These are phyloP conservation scores for Bugula neritina DNA, from an alignment of 2,888 invertebrate genomes.

Conservation along the genomic window DNA sequence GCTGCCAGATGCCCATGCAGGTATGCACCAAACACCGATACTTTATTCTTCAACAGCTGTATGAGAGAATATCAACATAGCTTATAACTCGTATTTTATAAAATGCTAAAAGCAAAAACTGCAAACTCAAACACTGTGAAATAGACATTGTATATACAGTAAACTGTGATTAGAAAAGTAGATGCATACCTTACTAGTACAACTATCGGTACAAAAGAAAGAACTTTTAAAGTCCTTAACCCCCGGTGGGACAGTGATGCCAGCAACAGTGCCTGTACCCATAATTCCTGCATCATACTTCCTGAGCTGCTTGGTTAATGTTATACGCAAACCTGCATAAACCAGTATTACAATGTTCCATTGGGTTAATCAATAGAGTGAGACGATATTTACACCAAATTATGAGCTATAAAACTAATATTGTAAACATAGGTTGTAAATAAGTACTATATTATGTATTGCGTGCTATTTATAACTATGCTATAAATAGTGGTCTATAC, in stretches of 20 bases:
- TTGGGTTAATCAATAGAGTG: neutral
- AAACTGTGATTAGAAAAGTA: too few species aligned
- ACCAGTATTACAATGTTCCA: neutral
- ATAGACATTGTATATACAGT: too few species aligned
- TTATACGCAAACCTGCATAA: constrained; percentile 11
- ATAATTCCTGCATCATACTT: constrained; percentile 29
- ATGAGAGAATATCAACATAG: too few species aligned
- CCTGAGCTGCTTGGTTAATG: constrained; percentile 7
- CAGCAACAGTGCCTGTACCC: constrained; percentile 13
- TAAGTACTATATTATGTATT: too few species aligned
- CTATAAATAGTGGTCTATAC: neutral
- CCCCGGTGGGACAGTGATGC: constrained; percentile 34
- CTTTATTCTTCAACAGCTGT: neutral
- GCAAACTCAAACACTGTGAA: too few species aligned
- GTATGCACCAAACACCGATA: constrained; percentile 14
- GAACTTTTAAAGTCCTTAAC: constrained; percentile 57
- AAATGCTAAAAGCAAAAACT: too few species aligned
- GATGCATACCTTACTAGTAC: constrained; percentile 68
- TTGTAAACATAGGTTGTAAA: too few species aligned
- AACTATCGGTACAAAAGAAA: constrained; percentile 57
- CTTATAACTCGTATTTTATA: too few species aligned
- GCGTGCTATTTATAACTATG: too few species aligned
- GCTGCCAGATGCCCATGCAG: constrained; percentile 15
- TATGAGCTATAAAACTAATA: too few species aligned
- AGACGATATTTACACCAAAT: neutral